Conservation (phyloP, 2,113 vertebrate genomes). For the Cygnus atratus region DNA sequence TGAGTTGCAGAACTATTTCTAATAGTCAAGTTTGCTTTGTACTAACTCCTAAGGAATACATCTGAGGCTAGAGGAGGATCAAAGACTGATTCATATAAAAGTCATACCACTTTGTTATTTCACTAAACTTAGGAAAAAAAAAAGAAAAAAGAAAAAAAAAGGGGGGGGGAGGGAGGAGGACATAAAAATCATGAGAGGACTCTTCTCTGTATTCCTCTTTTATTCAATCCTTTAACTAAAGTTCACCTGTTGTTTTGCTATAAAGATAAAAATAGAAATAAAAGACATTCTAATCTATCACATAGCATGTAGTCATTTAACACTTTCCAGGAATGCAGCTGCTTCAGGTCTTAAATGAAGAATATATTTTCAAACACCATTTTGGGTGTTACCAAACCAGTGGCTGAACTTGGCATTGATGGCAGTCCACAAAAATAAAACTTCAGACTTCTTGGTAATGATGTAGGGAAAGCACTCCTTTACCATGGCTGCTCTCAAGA, state of each 20-base stretch:
- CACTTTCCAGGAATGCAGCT: not conserved
- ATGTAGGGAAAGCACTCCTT: not conserved
- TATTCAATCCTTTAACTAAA: not conserved
- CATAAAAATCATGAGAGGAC: not conserved
- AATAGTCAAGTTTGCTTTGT: not conserved
- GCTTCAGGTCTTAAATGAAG: not conserved
- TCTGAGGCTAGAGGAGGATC: not conserved
- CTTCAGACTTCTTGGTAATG: not conserved
- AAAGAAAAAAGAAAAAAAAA: too few species aligned
- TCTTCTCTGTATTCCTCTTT: not conserved
- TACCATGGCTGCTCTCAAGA: not conserved
- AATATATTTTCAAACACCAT: not conserved
- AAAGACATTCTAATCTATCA: not conserved
- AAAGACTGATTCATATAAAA: not conserved
- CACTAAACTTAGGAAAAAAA: too few species aligned
- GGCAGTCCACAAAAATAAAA: not conserved
- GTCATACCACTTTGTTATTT: rapidly evolving
- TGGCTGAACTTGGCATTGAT: rapidly evolving
- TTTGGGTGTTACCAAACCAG: not conserved
- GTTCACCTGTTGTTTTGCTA: not conserved
- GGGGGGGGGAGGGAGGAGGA: not conserved
- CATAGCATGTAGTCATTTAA: not conserved
- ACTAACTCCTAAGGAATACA: not conserved
- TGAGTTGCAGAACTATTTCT: not conserved
- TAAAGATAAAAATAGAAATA: not conserved